Base-by-base conservation (phyloP, 2,797 vertebrate genomes). In the Acrossocheilus fasciatus region DNA sequence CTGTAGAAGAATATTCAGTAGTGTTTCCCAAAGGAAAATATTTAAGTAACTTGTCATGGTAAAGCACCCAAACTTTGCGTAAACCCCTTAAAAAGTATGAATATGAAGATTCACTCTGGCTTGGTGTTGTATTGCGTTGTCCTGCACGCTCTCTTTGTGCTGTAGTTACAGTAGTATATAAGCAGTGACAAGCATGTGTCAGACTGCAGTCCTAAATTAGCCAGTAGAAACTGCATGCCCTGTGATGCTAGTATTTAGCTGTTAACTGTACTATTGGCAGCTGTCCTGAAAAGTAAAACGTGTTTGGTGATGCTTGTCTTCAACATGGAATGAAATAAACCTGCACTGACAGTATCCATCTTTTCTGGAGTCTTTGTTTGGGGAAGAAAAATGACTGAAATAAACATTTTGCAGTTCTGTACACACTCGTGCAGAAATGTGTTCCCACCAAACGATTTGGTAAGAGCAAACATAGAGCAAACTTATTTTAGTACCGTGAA, bases 141-240 rank as follows among this genome's bases (percentile, higher is more conserved):
- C 69, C 83, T 81, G 62, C 26, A 54, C 6, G 34, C 20, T 10
- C 10, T 69, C 41, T 62, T n/a, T 82, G 70, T 89, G 39, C 72
- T 17, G 41, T 86, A 86, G 47, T 54, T 76, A 50, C 75, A 81
- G 75, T 68, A 84, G 59, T 70, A 73, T 72, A 59, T 62, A 69
- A 76, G 87, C 81, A 75, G 81, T 26, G 69, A 83, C 66, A 23
- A 88, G 90, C 88, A 87, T 88, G 75, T 66, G 77, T 84, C 83
- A 75, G 8, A 18, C 76, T 89, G 79, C 64, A 89, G 14, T 81
- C 50, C 76, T 54, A 50, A 43, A 79, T 68, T 77, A 70, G 62
- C 26, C 11, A 41, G 68, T 68, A 86, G 34, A 66, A 52, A 20
- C 72, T 82, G 89, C 89, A 86, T 89, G 89, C 80, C 78, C 30